These are phyloP conservation scores for zebrafish (Danio rerio) DNA, from an alignment of 2,113 vertebrate genomes.

Conservation along the genomic window DNA sequence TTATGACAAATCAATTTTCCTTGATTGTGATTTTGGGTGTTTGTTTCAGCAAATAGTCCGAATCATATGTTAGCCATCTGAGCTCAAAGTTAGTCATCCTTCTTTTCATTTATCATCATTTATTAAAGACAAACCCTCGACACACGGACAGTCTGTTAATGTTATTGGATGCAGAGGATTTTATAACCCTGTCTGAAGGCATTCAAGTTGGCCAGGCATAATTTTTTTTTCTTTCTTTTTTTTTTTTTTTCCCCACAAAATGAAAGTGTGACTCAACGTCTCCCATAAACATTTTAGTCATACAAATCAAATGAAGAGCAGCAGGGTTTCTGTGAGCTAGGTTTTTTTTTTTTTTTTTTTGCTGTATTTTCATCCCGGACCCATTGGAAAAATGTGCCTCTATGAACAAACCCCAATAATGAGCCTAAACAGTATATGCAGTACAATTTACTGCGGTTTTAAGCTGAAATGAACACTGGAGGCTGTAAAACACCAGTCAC, in stretches of 20 bases:
- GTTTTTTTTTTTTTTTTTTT: too few relatives aligned
- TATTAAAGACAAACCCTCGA: constrained; percentile 10
- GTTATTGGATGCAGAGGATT: constrained; percentile 28
- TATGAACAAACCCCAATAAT: too few relatives aligned
- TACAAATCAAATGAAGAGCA: constrained; percentile 4
- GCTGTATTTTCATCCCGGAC: background rate
- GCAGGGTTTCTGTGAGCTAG: background rate
- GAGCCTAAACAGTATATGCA: too few relatives aligned
- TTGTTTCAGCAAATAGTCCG: background rate
- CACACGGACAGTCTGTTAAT: constrained; percentile 23
- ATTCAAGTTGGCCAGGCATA: background rate
- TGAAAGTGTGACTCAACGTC: constrained; percentile 28
- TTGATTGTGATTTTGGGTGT: background rate
- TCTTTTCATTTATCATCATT: constrained; percentile 13
- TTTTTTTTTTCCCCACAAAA: background rate
- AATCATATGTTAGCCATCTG: constrained; percentile 35
- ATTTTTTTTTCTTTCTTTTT: background rate
- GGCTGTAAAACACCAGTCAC: too few relatives aligned
- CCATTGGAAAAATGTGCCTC: too few relatives aligned
- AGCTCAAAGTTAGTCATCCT: constrained; percentile 14
- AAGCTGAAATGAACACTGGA: too few relatives aligned
- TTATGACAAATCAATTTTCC: background rate
- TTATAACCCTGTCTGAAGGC: constrained; percentile 12
- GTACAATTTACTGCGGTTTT: too few relatives aligned
- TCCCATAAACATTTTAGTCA: constrained; percentile 30